These are phyloP conservation scores for Conomelus anceps DNA, from an alignment of 2,888 invertebrate genomes.

Conservation along the genomic window DNA sequence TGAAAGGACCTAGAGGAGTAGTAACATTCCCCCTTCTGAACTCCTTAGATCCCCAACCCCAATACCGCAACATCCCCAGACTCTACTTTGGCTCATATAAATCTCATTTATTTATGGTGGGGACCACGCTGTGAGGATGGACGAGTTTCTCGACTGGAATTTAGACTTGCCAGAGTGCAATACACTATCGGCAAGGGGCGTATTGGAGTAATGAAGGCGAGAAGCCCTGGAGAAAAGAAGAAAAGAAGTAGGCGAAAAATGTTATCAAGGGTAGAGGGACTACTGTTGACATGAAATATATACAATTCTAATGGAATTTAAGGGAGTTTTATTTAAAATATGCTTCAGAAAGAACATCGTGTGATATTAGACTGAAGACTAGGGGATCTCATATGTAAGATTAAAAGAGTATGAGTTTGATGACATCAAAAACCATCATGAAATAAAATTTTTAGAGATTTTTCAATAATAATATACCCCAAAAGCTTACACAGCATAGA, in stretches of 20 bases:
- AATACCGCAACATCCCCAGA: neutral
- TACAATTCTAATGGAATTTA: too few relatives aligned
- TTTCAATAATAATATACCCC: too few relatives aligned
- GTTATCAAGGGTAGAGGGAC: neutral
- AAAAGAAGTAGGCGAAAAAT: neutral
- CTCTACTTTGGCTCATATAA: neutral
- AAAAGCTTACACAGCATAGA: too few relatives aligned
- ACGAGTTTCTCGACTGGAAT: neutral
- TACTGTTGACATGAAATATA: too few relatives aligned
- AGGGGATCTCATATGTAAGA: too few relatives aligned
- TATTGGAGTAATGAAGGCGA: neutral
- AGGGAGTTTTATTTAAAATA: too few relatives aligned
- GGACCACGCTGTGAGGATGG: neutral
- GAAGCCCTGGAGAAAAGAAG: neutral
- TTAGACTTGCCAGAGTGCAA: neutral
- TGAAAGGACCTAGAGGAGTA: neutral
- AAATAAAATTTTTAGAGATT: too few relatives aligned
- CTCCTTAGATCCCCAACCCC: neutral
- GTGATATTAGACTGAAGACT: too few relatives aligned
- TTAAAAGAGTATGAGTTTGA: too few relatives aligned
- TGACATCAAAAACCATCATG: too few relatives aligned
- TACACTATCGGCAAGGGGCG: neutral
- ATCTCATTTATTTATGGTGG: neutral
- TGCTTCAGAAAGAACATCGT: too few relatives aligned
- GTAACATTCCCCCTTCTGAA: neutral